Evolutionary conservation across 2,888 invertebrate species (phyloP), one percentile per base, ranked within the genome.

Genomic region (Dolichopus griseipennis): DNA sequence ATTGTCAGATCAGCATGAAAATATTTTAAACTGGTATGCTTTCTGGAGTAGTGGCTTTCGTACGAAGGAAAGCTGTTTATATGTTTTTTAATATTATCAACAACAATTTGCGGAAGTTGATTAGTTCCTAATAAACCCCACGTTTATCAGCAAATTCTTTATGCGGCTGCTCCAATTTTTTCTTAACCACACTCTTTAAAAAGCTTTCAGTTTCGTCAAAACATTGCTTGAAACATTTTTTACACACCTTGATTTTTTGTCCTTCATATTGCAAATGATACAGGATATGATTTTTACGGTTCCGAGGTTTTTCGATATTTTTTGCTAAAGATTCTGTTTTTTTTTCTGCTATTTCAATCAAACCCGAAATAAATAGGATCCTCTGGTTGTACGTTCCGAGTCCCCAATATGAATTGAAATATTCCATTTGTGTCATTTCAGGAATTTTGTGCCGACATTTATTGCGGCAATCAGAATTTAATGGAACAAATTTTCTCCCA

Each of bases 171-270:
- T 69, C 41, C 18, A 71, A 37, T 69, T 71, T 71, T 67, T 67
- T 69, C 43, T 71, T 72, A 15, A 68, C 67, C 61, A 71, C 70
- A 41, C 65, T 72, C 71, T 71, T 70, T 70, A 71, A 66, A 66
- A 73, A 70, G 68, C 69, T 67, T 33, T 72, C 68, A 27, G 69
- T 65, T 68, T 73, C 72, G 66, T 68, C 71, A n/a, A n/a, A n/a
- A n/a, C n/a, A n/a, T 33, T 6, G 70, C 70, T 64, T 64, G 64
- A 72, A 72, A 68, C 72, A 73, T 68, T 71, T 71, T 69, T 71
- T 68, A 65, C 72, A 73, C 20, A 71, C 71, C 66, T 65, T 27
- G 61, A 73, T 67, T 67, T 68, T 70, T 41, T 71, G 65, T n/a
- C 70, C 71, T 68, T 69, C 34, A 62, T 70, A 33, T 65, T 71